Evolutionary conservation across 2,888 invertebrate species (phyloP).

Genomic region (Metacarcinus magister): DNA sequence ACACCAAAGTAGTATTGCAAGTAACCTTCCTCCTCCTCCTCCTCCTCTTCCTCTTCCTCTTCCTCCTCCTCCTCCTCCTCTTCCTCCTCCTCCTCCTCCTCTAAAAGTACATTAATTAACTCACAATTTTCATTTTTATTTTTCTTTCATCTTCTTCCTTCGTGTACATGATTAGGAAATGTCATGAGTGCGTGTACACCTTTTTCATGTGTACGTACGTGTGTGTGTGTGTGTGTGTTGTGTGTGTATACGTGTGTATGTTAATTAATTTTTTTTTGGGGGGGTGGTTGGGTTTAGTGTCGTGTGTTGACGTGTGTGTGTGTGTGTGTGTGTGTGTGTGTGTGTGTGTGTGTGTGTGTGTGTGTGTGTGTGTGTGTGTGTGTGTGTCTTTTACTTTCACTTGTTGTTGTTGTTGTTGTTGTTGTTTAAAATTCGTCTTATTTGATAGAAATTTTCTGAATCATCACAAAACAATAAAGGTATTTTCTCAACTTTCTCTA

Average conservation of each 20-base stretch:
- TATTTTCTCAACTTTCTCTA: no score
- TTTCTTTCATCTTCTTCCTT: background rate
- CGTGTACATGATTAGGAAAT: background rate
- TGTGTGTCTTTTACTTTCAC: background rate
- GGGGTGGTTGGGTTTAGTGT: background rate
- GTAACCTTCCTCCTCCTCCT: constrained; percentile 5
- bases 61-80: background rate
- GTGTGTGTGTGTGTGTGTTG: background rate
- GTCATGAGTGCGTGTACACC: background rate
- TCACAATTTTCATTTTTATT: background rate
- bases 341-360: no score
- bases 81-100: background rate
- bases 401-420: background rate
- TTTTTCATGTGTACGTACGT: background rate
- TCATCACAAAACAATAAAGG: no score
- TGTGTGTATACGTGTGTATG: background rate
- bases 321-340: no score
- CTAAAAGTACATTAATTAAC: background rate
- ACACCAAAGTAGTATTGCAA: constrained; percentile 4
- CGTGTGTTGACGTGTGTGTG: background rate
- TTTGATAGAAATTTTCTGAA: no score
- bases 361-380: no score
- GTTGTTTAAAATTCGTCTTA: background rate
- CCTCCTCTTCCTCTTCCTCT: constrained; percentile 26
- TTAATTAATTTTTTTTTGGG: background rate